Conservation (phyloP, 2,113 vertebrate genomes). For the Apus apus region DNA sequence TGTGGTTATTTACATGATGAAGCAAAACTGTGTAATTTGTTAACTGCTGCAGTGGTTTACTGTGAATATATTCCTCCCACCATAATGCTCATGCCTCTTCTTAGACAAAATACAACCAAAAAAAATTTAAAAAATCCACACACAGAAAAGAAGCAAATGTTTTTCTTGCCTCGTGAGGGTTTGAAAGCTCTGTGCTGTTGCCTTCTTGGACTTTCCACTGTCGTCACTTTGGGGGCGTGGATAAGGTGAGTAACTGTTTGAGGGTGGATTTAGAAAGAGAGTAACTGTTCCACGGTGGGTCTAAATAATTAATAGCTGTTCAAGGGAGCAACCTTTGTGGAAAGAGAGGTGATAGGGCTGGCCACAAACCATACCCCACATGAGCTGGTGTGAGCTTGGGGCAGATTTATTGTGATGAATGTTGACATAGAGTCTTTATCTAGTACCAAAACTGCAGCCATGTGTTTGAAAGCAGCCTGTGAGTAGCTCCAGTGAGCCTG, state of each 20-base stretch:
- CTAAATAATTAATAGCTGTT: slow-evolving; percentile 26
- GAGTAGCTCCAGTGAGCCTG: not conserved
- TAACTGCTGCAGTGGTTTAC: not conserved
- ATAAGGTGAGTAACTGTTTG: slow-evolving; percentile 64
- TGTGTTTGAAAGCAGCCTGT: not conserved
- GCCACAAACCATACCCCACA: not conserved
- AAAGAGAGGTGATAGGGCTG: not conserved
- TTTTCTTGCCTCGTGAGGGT: slow-evolving; percentile 48
- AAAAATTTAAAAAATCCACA: not conserved
- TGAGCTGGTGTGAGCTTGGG: not conserved
- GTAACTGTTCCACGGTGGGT: slow-evolving; percentile 66
- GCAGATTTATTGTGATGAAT: not conserved
- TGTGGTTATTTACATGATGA: not conserved
- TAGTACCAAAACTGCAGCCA: not conserved
- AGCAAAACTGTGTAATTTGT: slow-evolving; percentile 16
- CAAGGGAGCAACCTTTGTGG: slow-evolving; percentile 40
- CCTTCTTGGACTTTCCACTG: slow-evolving; percentile 64
- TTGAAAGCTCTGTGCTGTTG: slow-evolving; percentile 53
- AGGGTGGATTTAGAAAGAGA: slow-evolving; percentile 55
- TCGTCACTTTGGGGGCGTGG: slow-evolving; percentile 71
- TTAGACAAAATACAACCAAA: slow-evolving; percentile 50
- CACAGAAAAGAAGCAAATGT: slow-evolving; percentile 59
- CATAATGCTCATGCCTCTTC: slow-evolving; percentile 23
- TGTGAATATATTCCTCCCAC: slow-evolving; percentile 34
- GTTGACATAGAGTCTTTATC: not conserved